Conservation (phyloP, 2,113 vertebrate species). For the Oryzias melastigma region DNA sequence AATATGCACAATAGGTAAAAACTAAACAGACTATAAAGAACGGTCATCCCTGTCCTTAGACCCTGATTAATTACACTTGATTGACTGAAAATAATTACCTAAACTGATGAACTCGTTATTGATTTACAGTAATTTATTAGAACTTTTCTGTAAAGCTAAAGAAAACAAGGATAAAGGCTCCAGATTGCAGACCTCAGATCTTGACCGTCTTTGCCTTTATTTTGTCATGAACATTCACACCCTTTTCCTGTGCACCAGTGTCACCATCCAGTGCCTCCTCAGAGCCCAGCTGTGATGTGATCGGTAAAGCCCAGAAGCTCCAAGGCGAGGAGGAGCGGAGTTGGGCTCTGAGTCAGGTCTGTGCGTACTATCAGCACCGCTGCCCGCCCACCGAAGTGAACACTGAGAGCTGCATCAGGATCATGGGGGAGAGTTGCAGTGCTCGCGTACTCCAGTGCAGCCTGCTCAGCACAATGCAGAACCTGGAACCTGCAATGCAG, state of each 20-base stretch:
- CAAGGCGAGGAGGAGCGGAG: conserved; percentile 77
- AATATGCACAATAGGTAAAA: too few relatives aligned
- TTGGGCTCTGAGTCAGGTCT: conserved; percentile 84
- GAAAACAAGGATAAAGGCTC: too few relatives aligned
- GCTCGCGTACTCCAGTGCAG: conserved; percentile 80
- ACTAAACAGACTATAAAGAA: too few relatives aligned
- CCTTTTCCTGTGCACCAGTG: conserved; percentile 41
- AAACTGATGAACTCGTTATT: too few relatives aligned
- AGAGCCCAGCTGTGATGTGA: conserved; percentile 81
- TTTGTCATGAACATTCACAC: background rate
- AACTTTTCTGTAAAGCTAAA: too few relatives aligned
- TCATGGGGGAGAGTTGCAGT: conserved; percentile 81
- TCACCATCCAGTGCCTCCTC: conserved; percentile 37
- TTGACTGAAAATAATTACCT: too few relatives aligned
- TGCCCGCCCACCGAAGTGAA: conserved; percentile 66
- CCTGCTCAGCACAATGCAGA: conserved; percentile 78
- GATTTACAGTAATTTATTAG: too few relatives aligned
- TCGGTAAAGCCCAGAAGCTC: conserved; percentile 76
- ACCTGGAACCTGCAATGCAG: conserved; percentile 72
- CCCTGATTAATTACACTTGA: too few relatives aligned
- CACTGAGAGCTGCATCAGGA: conserved; percentile 72
- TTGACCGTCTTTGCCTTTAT: background rate
- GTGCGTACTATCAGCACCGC: conserved; percentile 81
- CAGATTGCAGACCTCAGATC: too few relatives aligned
- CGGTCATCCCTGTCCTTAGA: too few relatives aligned